phyloP scores from a whole-genome alignment of 2,888 invertebrate genomes.

The Ochlodes sylvanus region DNA sequence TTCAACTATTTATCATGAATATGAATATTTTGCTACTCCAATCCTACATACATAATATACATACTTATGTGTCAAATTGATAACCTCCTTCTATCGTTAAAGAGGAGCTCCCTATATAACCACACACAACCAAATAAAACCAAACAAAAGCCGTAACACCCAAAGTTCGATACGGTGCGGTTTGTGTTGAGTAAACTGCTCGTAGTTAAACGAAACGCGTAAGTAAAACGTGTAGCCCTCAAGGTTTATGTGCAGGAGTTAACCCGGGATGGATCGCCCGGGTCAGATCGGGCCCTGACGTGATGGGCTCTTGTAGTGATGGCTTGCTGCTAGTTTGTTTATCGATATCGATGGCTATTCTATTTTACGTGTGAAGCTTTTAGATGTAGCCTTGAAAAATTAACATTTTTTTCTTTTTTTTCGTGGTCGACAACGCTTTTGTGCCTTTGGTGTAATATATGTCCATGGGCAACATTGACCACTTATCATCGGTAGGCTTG shows the following conservation, averaged over 20 bases:
- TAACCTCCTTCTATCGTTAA: too few relatives aligned
- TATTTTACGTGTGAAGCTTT: too few relatives aligned
- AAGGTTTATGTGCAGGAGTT: constrained; percentile 66
- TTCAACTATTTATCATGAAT: too few relatives aligned
- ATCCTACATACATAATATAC: too few relatives aligned
- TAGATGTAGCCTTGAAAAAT: too few relatives aligned
- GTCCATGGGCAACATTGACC: too few relatives aligned
- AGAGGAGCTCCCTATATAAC: background rate
- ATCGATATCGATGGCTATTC: too few relatives aligned
- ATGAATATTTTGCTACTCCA: too few relatives aligned
- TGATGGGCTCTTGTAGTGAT: constrained; percentile 28
- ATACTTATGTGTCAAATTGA: too few relatives aligned
- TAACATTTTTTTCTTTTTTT: too few relatives aligned
- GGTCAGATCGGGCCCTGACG: constrained; percentile 53
- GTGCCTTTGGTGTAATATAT: too few relatives aligned
- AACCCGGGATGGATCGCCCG: constrained; percentile 60
- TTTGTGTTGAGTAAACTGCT: constrained; percentile 11
- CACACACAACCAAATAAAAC: background rate
- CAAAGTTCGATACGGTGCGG: background rate
- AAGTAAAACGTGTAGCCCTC: constrained; percentile 43
- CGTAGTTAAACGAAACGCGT: constrained; percentile 20
- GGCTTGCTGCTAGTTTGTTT: background rate
- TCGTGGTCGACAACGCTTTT: too few relatives aligned
- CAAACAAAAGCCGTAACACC: background rate
- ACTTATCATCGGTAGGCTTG: background rate